Conservation (phyloP, 2,797 vertebrate genomes). For the Epinephelus coioides region DNA sequence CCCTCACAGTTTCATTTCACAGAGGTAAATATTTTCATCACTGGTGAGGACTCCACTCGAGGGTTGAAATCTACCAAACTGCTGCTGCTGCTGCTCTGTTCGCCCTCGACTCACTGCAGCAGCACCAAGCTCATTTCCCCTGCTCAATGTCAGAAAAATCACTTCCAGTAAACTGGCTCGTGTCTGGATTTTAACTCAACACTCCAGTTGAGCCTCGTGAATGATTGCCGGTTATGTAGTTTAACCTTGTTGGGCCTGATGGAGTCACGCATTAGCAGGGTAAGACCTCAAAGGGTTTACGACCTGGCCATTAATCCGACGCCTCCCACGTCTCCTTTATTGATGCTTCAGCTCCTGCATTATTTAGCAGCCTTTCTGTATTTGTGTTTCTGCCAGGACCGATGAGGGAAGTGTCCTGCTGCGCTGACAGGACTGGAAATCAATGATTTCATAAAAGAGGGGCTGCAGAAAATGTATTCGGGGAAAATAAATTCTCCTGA, state of each 20-base stretch:
- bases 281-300: slow-evolving; percentile 70
- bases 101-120: slow-evolving; percentile 11
- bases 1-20: slow-evolving; percentile 61
- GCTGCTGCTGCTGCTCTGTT: slow-evolving; percentile 12
- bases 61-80: slow-evolving; percentile 37
- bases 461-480: slow-evolving; percentile 67
- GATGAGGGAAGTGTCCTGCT: slow-evolving; percentile 68
- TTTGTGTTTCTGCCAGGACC: slow-evolving; percentile 75
- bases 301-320: slow-evolving; percentile 74
- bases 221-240: slow-evolving; percentile 49
- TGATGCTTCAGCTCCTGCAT: slow-evolving; percentile 76
- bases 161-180: slow-evolving; percentile 39
- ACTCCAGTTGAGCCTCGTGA: slow-evolving; percentile 40
- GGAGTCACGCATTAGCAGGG: slow-evolving; percentile 59
- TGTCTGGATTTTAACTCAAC: slow-evolving; percentile 29
- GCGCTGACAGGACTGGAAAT: slow-evolving; percentile 77
- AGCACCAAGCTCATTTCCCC: slow-evolving; percentile 21
- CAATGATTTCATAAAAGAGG: slow-evolving; percentile 73
- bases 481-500: slow-evolving; percentile 67
- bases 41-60: slow-evolving; percentile 48
- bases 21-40: slow-evolving; percentile 71
- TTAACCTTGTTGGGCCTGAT: slow-evolving; percentile 68
- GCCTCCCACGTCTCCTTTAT: slow-evolving; percentile 70
- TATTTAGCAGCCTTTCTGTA: slow-evolving; percentile 79
- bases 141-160: slow-evolving; percentile 12